Percentiles rank a stretch among this genome's conserved stretches.
These are phyloP conservation scores for Quadroppia sp. DNA, from an alignment of 2,888 invertebrate species.

Conservation along the genomic window DNA sequence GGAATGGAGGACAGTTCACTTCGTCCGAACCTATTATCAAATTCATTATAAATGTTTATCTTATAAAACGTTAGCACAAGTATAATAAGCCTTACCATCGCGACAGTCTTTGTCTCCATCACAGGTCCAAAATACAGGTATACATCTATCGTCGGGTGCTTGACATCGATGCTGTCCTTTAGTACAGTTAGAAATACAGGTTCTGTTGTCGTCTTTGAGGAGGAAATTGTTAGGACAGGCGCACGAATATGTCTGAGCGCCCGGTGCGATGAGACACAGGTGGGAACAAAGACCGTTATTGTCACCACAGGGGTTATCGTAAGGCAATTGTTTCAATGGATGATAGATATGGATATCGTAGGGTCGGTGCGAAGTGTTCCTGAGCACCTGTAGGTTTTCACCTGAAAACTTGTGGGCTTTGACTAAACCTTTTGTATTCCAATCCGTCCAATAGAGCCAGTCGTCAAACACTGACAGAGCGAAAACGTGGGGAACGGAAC, in stretches of 20 bases:
- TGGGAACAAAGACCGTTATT: conserved; percentile 96
- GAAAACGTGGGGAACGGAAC: conserved; percentile 86
- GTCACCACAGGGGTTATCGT: conserved; percentile 80
- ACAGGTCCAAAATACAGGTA: conserved; percentile 74
- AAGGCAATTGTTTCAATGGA: conserved; percentile 75
- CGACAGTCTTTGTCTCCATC: conserved; percentile 50
- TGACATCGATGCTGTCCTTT: conserved; percentile 75
- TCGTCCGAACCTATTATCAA: conserved; percentile 65
- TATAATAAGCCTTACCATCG: not conserved
- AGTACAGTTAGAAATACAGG: conserved; percentile 92
- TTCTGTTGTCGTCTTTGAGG: conserved; percentile 69
- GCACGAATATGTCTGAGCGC: conserved; percentile 67
- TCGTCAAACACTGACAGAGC: conserved; percentile 92
- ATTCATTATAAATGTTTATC: conserved; percentile 75
- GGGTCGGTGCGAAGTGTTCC: conserved; percentile 90
- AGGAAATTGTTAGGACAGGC: conserved; percentile 94
- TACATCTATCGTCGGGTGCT: conserved; percentile 63
- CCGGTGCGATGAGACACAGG: conserved; percentile 82
- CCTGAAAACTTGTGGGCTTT: conserved; percentile 85
- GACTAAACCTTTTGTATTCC: conserved; percentile 90
- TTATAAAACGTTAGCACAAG: conserved; percentile 59
- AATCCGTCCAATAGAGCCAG: conserved; percentile 89
- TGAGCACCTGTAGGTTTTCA: conserved; percentile 63
- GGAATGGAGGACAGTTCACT: conserved; percentile 67
- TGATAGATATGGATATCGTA: conserved; percentile 91